Evolutionary conservation across 2,888 invertebrate species (phyloP).

Genomic region (Monopis laevigella): DNA sequence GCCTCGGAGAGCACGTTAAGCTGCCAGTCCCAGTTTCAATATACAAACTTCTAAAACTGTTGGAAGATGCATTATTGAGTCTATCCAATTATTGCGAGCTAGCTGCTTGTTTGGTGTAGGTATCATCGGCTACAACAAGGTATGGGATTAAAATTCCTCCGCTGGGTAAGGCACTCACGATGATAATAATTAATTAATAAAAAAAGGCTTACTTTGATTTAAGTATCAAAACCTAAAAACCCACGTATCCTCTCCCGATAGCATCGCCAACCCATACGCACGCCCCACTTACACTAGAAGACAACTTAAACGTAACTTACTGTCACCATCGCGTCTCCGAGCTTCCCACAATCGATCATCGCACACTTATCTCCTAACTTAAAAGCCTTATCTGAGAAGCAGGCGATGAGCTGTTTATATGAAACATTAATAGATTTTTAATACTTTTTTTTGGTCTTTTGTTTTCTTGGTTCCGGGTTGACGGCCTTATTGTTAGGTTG

Average conservation of each 20-base stretch:
- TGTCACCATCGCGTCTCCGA: slow-evolving; percentile 45
- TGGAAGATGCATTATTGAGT: no score
- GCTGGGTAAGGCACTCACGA: no score
- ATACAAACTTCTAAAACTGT: no score
- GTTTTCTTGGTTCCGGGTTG: slow-evolving; percentile 17
- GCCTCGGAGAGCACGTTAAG: no score
- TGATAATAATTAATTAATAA: no score
- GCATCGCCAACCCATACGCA: slow-evolving; percentile 39
- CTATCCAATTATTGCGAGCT: no score
- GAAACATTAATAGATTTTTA: slow-evolving; percentile 32
- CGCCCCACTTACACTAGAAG: slow-evolving; percentile 36
- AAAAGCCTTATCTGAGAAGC: slow-evolving; percentile 50
- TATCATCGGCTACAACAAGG: no score
- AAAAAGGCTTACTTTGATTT: no score
- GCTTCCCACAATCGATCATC: slow-evolving; percentile 64
- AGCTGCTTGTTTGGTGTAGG: no score
- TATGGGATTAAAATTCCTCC: no score
- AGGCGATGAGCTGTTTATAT: slow-evolving; percentile 36
- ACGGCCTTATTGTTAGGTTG: slow-evolving; percentile 12
- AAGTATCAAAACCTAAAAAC: slow-evolving; percentile 34
- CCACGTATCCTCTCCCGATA: no score
- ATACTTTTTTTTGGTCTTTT: slow-evolving; percentile 22
- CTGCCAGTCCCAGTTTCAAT: no score
- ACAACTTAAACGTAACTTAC: slow-evolving; percentile 51
- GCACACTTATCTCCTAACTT: slow-evolving; percentile 44